phyloP scores from a whole-genome alignment of 2,113 vertebrate genomes.

The Plestiodon gilberti region DNA sequence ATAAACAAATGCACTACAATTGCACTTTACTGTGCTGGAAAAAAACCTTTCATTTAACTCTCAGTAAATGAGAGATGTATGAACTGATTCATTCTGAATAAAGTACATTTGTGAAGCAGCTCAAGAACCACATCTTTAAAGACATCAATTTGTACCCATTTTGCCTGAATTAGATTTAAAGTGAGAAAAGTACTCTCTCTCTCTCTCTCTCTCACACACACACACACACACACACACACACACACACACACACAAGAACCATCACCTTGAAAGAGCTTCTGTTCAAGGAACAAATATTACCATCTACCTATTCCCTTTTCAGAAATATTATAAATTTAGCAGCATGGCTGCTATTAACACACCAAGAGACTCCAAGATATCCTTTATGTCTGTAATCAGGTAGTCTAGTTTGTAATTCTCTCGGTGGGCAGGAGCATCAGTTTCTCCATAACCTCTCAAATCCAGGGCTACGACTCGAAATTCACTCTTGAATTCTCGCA shows the following conservation, averaged over 20 bases:
- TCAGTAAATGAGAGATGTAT: not conserved
- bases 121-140: not conserved
- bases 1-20: not conserved
- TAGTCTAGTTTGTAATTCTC: slow-evolving; percentile 90
- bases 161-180: not conserved
- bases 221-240: not conserved
- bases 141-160: not conserved
- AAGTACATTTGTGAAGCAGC: not conserved
- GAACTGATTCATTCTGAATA: not conserved
- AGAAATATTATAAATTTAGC: not conserved
- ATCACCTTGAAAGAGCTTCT: not conserved
- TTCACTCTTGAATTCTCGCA: slow-evolving; percentile 97
- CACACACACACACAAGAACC: not conserved
- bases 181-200: not conserved
- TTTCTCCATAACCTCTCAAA: slow-evolving; percentile 96
- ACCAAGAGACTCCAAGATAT: slow-evolving; percentile 97
- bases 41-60: not conserved
- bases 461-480: slow-evolving; percentile 96
- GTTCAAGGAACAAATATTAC: slow-evolving; percentile 4
- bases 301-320: not conserved
- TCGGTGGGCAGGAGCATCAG: slow-evolving; percentile 86
- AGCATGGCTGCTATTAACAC: slow-evolving; percentile 57
- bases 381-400: slow-evolving; percentile 94
- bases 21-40: not conserved
- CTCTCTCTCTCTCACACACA: no score